Conservation (phyloP, 2,888 invertebrate species). For the Tanytarsus gracilentus region DNA sequence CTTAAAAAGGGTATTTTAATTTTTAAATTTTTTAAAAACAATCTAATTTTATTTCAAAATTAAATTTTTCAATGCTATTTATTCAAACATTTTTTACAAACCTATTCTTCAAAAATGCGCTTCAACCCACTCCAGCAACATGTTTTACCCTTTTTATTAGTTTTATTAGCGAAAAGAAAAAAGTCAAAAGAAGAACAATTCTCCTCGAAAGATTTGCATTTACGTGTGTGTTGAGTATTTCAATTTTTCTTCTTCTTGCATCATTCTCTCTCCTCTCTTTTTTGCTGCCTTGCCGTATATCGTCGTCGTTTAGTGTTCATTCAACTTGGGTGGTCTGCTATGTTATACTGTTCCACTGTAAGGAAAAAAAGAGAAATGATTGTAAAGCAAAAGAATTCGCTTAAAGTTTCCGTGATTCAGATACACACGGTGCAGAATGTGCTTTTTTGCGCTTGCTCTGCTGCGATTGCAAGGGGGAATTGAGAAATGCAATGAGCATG, state of each 20-base stretch:
- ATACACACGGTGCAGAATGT: background rate
- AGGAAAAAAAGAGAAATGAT: slow-evolving; percentile 18
- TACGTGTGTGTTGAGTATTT: slow-evolving; percentile 25
- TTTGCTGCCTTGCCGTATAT: background rate
- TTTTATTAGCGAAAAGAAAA: background rate
- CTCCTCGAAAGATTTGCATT: slow-evolving; percentile 9
- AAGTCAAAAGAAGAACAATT: slow-evolving; percentile 4
- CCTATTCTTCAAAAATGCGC: too few species aligned
- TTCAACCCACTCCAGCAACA: too few species aligned
- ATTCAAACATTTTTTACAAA: too few species aligned
- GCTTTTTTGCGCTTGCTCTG: too few species aligned
- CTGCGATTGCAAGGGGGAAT: too few species aligned
- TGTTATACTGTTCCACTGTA: slow-evolving; percentile 12
- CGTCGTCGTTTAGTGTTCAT: slow-evolving; percentile 17
- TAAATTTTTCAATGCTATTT: too few species aligned
- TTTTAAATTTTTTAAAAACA: too few species aligned
- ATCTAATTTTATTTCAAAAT: too few species aligned
- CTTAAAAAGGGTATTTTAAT: too few species aligned
- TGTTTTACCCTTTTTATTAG: too few species aligned
- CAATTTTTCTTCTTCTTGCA: slow-evolving; percentile 4
- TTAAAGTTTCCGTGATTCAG: slow-evolving; percentile 12
- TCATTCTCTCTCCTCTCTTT: background rate
- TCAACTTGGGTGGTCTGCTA: slow-evolving; percentile 26
- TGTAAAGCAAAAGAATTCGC: slow-evolving; percentile 19
- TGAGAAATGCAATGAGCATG: slow-evolving; percentile 10